phyloP scores from a whole-genome alignment of 2,888 invertebrate genomes.

The Neocrepidodera transversa region DNA sequence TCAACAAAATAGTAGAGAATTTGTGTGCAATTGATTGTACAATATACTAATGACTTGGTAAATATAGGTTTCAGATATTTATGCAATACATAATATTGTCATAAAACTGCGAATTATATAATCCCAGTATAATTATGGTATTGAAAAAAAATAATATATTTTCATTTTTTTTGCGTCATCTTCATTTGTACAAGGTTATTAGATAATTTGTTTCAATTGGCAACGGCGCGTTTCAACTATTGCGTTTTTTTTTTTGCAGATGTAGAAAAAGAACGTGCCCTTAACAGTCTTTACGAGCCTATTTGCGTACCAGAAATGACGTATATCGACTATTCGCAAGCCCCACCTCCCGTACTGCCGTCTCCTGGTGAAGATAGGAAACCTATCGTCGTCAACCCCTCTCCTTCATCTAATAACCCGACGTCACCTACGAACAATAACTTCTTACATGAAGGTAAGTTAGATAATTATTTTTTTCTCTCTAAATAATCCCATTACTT shows the following conservation, averaged over 20 bases:
- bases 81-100: conserved; percentile 3
- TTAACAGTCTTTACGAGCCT: conserved; percentile 77
- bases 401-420: conserved; percentile 59
- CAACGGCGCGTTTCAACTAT: no score
- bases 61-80: background rate
- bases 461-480: background rate
- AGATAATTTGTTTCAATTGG: no score
- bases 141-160: no score
- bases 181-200: no score
- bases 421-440: conserved; percentile 53
- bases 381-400: conserved; percentile 45
- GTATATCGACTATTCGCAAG: conserved; percentile 67
- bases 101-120: background rate
- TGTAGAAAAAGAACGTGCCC: conserved; percentile 78
- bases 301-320: conserved; percentile 81
- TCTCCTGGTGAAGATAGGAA: conserved; percentile 59
- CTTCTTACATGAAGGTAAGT: conserved; percentile 68
- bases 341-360: conserved; percentile 54
- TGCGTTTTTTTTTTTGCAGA: conserved; percentile 69
- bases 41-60: conserved; percentile 2
- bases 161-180: no score
- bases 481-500: conserved; percentile 26
- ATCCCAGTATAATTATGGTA: background rate
- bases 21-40: conserved; percentile 12
- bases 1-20: background rate